A percentile compares a stretch with the other conserved stretches of the same genome.
Conservation (phyloP, 2,113 vertebrate genomes). For the Tachysurus vachellii region DNA sequence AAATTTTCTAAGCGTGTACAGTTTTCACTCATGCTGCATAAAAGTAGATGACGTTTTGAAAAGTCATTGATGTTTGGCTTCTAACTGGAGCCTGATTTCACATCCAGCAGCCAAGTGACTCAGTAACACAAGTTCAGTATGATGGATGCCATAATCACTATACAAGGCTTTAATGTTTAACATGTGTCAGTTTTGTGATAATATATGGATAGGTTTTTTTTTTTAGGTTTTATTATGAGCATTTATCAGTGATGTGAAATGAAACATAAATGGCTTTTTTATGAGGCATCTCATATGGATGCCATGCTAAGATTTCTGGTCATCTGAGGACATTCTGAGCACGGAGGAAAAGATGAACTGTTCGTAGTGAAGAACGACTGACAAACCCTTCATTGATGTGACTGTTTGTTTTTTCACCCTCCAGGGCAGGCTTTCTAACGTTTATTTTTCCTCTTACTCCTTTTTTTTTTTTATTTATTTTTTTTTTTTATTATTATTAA, state of each 20-base stretch:
- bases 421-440: conserved; percentile 63
- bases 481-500: not conserved
- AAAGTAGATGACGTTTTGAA: not conserved
- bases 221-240: not conserved
- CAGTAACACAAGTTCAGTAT: not conserved
- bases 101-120: not conserved
- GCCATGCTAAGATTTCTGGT: not conserved
- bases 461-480: conserved; percentile 43
- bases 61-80: not conserved
- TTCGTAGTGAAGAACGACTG: conserved; percentile 9
- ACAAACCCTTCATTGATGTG: conserved; percentile 60
- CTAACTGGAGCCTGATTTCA: not conserved
- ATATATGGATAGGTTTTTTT: not conserved
- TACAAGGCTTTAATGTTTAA: not conserved
- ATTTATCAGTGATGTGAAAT: not conserved
- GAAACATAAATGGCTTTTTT: not conserved
- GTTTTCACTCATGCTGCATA: not conserved
- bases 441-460: conserved; percentile 56
- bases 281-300: not conserved
- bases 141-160: not conserved
- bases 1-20: not conserved
- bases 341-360: conserved; percentile 31
- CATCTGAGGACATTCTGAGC: not conserved
- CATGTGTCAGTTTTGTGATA: not conserved
- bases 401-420: conserved; percentile 57